Conservation (phyloP, 2,888 invertebrate species). For the Eurytoma californica region DNA sequence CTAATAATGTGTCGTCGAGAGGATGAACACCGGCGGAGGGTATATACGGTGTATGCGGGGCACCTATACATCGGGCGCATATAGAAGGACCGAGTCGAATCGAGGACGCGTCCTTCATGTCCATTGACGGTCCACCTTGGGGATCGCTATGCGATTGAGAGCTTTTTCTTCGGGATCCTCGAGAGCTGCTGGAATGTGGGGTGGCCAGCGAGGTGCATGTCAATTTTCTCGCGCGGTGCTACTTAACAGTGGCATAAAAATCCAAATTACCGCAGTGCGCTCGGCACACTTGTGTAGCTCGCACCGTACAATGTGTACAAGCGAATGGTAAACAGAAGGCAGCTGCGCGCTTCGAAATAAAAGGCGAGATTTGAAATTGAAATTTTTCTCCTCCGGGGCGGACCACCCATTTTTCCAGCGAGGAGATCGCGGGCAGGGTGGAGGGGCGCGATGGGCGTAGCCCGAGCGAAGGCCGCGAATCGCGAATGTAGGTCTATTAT, state of each 20-base stretch:
- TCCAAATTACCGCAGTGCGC: too few relatives aligned
- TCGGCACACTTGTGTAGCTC: too few relatives aligned
- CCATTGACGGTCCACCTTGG: not conserved
- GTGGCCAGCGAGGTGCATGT: not conserved
- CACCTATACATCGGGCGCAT: not conserved
- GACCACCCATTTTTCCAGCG: conserved; percentile 7
- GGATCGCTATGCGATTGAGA: conserved; percentile 35
- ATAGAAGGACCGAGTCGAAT: conserved; percentile 35
- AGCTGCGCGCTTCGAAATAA: too few relatives aligned
- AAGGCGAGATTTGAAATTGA: conserved; percentile 3
- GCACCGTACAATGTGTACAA: too few relatives aligned
- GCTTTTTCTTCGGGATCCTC: conserved; percentile 37
- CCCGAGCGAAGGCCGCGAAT: conserved; percentile 50
- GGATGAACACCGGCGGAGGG: conserved; percentile 8
- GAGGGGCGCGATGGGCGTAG: conserved; percentile 32
- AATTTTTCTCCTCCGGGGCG: not conserved
- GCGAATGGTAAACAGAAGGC: too few relatives aligned
- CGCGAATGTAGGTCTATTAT: conserved; percentile 47
- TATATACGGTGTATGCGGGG: too few relatives aligned
- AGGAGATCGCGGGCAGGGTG: not conserved
- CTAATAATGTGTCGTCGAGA: conserved; percentile 21
- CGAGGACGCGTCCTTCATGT: conserved; percentile 18
- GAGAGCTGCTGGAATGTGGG: conserved; percentile 7
- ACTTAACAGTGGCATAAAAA: too few relatives aligned
- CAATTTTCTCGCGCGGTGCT: too few relatives aligned